Evolutionary conservation across 2,888 invertebrate genomes (phyloP).

Genomic region (Meganola albula): DNA sequence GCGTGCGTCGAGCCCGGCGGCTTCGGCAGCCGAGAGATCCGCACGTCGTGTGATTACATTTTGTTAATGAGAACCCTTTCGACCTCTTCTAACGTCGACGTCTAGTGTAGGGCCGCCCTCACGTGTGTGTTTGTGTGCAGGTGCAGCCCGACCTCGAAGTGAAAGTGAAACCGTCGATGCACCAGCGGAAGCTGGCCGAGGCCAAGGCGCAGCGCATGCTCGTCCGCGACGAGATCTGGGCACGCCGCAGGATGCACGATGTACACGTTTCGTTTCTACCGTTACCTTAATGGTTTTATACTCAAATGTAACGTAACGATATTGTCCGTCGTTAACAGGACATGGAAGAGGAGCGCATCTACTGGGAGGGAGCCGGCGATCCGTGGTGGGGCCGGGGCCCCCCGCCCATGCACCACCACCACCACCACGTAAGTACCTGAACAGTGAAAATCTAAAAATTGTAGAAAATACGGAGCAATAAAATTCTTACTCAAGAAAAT

Average conservation of each 20-base stretch:
- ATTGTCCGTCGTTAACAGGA: constrained; percentile 38
- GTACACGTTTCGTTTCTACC: constrained; percentile 29
- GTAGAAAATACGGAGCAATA: no score
- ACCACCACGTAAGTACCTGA: constrained; percentile 45
- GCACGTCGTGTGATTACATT: constrained; percentile 57
- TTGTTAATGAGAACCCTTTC: constrained; percentile 49
- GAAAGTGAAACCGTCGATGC: constrained; percentile 95
- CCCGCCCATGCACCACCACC: constrained; percentile 50
- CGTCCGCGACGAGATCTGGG: constrained; percentile 82
- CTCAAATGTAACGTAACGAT: neutral
- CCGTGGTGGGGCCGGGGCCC: constrained; percentile 76
- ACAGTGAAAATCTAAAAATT: no score
- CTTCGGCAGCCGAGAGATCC: constrained; percentile 61
- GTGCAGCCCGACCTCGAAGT: constrained; percentile 94
- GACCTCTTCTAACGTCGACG: neutral
- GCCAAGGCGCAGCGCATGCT: constrained; percentile 90
- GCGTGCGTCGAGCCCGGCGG: constrained; percentile 64
- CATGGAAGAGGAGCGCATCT: constrained; percentile 88
- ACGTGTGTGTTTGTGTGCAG: constrained; percentile 36
- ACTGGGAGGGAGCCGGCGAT: constrained; percentile 90
- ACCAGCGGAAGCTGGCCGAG: constrained; percentile 86
- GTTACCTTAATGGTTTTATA: neutral
- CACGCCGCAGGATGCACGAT: constrained; percentile 80
- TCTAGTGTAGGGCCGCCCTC: no score
- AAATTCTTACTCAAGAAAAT: no score